Percentiles rank a stretch among this genome's conserved stretches.
Conservation (phyloP, 2,113 vertebrate species). For the Potamarius usumacintae region DNA sequence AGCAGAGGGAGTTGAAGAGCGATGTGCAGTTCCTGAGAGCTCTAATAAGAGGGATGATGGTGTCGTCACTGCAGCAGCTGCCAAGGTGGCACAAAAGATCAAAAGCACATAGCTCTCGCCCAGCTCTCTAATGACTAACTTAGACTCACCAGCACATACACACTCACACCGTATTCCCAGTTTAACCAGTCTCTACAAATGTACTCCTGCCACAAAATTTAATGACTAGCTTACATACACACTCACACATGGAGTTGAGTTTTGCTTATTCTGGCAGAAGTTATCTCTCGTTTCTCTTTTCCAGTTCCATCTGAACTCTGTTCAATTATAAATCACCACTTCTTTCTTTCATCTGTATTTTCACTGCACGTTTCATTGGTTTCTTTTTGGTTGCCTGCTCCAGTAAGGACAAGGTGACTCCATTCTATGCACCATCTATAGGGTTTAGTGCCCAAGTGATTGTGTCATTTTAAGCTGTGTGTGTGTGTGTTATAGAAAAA, state of each 20-base stretch:
- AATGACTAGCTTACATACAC: constrained; percentile 17
- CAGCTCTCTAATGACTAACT: constrained; percentile 62
- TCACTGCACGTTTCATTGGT: constrained; percentile 26
- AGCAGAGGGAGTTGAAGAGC: neutral
- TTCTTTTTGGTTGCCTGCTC: constrained; percentile 60
- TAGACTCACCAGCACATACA: constrained; percentile 39
- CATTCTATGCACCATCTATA: constrained; percentile 48
- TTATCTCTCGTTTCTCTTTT: constrained; percentile 48
- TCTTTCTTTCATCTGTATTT: constrained; percentile 31
- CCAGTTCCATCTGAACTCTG: constrained; percentile 66
- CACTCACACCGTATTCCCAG: neutral
- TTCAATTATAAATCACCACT: constrained; percentile 74
- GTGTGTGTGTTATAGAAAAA: constrained; percentile 28
- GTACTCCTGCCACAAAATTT: constrained; percentile 27
- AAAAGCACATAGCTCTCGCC: constrained; percentile 54
- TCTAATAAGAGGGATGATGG: constrained; percentile 34
- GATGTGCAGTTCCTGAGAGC: neutral
- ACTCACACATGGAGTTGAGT: constrained; percentile 49
- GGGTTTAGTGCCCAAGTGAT: constrained; percentile 68
- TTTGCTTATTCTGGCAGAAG: constrained; percentile 70
- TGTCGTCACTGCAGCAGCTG: constrained; percentile 62
- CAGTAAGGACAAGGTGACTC: constrained; percentile 64
- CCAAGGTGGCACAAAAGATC: constrained; percentile 55
- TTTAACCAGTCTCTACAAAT: constrained; percentile 20
- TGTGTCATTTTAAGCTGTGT: constrained; percentile 57